Base-by-base conservation (phyloP, 2,113 vertebrate species). In the Stomatorhinus ivindoensis region DNA sequence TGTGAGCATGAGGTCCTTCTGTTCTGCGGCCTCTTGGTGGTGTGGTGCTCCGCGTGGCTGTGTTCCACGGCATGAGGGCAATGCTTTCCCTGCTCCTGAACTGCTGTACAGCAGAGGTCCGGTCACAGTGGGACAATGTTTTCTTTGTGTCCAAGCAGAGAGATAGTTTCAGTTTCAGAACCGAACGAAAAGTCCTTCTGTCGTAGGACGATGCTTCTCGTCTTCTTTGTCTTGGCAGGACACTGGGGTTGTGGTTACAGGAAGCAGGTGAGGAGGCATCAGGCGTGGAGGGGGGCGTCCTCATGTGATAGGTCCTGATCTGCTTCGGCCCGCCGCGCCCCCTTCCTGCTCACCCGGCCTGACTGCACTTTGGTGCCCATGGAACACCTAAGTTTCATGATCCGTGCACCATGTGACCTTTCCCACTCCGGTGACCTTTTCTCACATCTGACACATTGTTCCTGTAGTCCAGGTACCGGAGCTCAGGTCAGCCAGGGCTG, bases 221-320 rank as follows among this genome's bases (percentile, higher is more conserved):
- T 88, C 31, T 58, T 51, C 65, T 87, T 87, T 82, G 50, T 73
- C 55, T 87, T 88, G 86, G 86, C 86, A 88, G 48, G 76, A 87
- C 89, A n/a, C 15, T 88, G 50, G 50, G 42, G 51, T 87, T 90
- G 85, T 13, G 35, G 87, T 88, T 90, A 90, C 53, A 90, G 87
- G 87, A 90, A 90, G 58, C 87, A 35, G 42, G n/a, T 90, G 87
- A 84, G 42, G 65, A 90, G 89, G 47, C 47, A 50, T 48, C 47
- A 58, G 87, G 15, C 1, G 3, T 17, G n/a, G 61, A 27, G 48
- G 65, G 47, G n/a, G 80, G 69, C 19, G 5, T 83, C 65, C 35
- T 82, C 31, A 76, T 69, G 50, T 86, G 44, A 50, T 21, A 53
- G 80, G 58, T 89, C 48, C 82, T 51, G 76, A 58, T 80, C 42